These are phyloP conservation scores for Whitmania pigra DNA, from an alignment of 1,140 invertebrate genomes.

Conservation along the genomic window DNA sequence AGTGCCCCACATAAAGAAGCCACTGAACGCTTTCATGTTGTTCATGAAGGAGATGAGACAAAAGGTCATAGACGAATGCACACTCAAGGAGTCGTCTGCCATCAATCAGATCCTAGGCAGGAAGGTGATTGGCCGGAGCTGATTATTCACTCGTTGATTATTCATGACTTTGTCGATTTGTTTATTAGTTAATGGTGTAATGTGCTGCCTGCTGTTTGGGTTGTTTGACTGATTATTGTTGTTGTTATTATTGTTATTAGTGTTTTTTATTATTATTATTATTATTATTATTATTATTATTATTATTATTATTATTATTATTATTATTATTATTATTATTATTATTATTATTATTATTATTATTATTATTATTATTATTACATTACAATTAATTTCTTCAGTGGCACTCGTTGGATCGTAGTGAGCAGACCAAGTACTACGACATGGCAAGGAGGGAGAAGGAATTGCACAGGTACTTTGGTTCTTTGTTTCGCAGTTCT, in stretches of 20 bases:
- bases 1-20: slow-evolving; percentile 73
- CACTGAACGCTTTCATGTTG: slow-evolving; percentile 94
- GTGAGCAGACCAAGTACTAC: slow-evolving; percentile 99
- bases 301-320: not conserved
- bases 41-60: slow-evolving; percentile 98
- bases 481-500: not conserved
- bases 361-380: slow-evolving; percentile 2
- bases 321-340: not conserved
- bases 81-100: slow-evolving; percentile 86
- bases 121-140: slow-evolving; percentile 51
- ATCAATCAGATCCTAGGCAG: slow-evolving; percentile 93
- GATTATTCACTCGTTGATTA: not conserved
- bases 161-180: too few relatives aligned
- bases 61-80: slow-evolving; percentile 88
- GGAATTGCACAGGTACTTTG: slow-evolving; percentile 63
- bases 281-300: too few relatives aligned
- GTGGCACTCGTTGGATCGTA: slow-evolving; percentile 96
- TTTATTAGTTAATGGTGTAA: too few relatives aligned
- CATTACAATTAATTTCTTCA: slow-evolving; percentile 37
- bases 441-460: slow-evolving; percentile 96
- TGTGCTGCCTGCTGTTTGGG: too few relatives aligned
- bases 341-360: slow-evolving; percentile 2
- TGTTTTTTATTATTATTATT: too few relatives aligned
- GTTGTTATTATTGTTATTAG: too few relatives aligned
- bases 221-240: too few relatives aligned